Base-by-base conservation (phyloP, 2,797 vertebrate species). In the Pseudochromis fuscus region DNA sequence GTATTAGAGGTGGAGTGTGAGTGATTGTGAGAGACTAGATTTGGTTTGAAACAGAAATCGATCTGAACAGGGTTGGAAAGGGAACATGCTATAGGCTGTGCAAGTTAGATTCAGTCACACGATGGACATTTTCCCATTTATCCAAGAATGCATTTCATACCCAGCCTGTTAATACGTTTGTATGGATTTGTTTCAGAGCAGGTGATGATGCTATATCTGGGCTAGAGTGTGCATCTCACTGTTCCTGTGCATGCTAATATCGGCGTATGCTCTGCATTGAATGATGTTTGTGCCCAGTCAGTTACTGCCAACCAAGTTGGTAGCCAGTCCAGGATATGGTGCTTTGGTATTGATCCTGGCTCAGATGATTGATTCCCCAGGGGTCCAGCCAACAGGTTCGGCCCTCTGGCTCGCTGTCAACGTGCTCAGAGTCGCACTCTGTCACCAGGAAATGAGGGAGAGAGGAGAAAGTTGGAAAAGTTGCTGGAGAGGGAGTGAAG, bases 351-450 rank as follows among this genome's bases (percentile, higher is more conserved):
- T 68, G 90, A 93, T 94, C 75, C 38, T 50, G 56, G 64, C 75
- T 83, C 45, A 44, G 67, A 79, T 91, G 87, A 92, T 89, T 88
- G 83, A 92, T 88, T 89, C 89, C 82, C 63, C 64, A 4, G 71
- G 77, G 87, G 55, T 40, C 0, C 31, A 67, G 50, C 12, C 44
- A 45, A 74, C 67, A 63, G 59, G 40, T 80, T 66, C 2, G 51
- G 79, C 67, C 72, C 74, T 70, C 31, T 80, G 74, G 85, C 85
- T 73, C 35, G 55, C 75, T 90, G 87, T 91, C 88, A 82, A 46
- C 78, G 52, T 4, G 7, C 73, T 83, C 74, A 72, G 50, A 85
- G 69, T 83, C 58, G 58, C 82, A 74, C 73, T 85, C 61, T 72
- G 80, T 88, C 80, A 86, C 77, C 58, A 24, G 57, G 24, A 59